Evolutionary conservation across 2,797 vertebrate species (phyloP), one percentile per base, ranked within the genome.

Genomic region (Alectoris magna): DNA sequence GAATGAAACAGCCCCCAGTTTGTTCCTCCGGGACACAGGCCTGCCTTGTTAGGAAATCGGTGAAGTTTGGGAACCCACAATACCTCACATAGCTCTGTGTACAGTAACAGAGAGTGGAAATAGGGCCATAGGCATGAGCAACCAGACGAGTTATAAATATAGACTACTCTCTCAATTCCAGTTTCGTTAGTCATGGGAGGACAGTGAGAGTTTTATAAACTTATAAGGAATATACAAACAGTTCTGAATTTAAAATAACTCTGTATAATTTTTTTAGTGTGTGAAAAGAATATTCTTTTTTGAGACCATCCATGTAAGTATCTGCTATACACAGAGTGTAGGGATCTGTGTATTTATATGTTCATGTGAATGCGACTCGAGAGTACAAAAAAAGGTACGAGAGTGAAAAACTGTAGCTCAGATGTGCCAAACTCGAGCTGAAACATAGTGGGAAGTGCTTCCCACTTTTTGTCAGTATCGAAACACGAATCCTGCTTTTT

Each of bases 221-320:
- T 98, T 98, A 98, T 98, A 98, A 98, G 98, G 98, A 98, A 98
- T 98, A 98, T 98, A 97, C 97, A 98, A 97, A 98, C 97, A 97
- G 97, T 97, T 97, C 96, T 96, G 96, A 89, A 97, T 97, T 97
- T 97, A 97, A 97, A 97, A 97, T 98, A 97, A 97, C 97, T 97
- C 93, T 51, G 95, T 97, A 96, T 97, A 95, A 90, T 95, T 97
- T 97, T 97, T 97, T 96, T 96, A 97, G 97, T 97, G 96, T 97
- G 97, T 94, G 97, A 96, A 97, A 96, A 94, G 95, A 95, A 51
- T 95, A 94, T 96, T 93, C 94, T 96, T 97, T 96, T 94, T 95
- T 93, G 87, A 95, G 96, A 92, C 90, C 86, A 59, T 96, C 96
- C 96, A 73, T 96, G 91, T 96, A 93, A 95, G 90, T 95, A 85